A percentile compares a stretch with the other conserved stretches of the same genome.
Conservation (phyloP, 2,888 invertebrate genomes). For the Hemaris fuciformis region DNA sequence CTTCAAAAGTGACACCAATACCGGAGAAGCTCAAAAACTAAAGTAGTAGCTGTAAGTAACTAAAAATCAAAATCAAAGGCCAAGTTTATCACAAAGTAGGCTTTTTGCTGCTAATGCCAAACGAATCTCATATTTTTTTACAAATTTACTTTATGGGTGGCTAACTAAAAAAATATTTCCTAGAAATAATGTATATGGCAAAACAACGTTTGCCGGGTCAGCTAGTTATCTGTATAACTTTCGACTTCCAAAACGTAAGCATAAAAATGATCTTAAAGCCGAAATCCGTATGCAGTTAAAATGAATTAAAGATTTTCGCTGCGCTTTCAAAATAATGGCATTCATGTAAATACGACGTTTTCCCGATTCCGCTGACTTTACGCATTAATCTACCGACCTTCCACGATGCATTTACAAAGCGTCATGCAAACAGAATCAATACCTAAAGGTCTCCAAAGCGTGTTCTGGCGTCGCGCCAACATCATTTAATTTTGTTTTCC, state of each 20-base stretch:
- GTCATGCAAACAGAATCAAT: constrained; percentile 48
- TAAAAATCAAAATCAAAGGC: too few species aligned
- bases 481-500: constrained; percentile 46
- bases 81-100: too few species aligned
- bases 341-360: not conserved
- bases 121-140: too few species aligned
- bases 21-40: too few species aligned
- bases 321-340: not conserved
- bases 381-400: constrained; percentile 3
- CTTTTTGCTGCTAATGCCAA: too few species aligned
- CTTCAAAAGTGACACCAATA: too few species aligned
- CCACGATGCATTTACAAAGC: constrained; percentile 24
- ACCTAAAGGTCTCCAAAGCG: constrained; percentile 32
- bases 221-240: too few species aligned
- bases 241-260: not conserved
- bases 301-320: not conserved
- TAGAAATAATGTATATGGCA: too few species aligned
- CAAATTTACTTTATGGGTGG: too few species aligned
- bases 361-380: not conserved
- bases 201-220: too few species aligned
- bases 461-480: constrained; percentile 47
- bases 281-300: not conserved
- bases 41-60: too few species aligned
- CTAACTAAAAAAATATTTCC: too few species aligned
- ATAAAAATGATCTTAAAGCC: not conserved